phyloP scores from a whole-genome alignment of 2,113 vertebrate species.

The Nothobranchius kuhntae region DNA sequence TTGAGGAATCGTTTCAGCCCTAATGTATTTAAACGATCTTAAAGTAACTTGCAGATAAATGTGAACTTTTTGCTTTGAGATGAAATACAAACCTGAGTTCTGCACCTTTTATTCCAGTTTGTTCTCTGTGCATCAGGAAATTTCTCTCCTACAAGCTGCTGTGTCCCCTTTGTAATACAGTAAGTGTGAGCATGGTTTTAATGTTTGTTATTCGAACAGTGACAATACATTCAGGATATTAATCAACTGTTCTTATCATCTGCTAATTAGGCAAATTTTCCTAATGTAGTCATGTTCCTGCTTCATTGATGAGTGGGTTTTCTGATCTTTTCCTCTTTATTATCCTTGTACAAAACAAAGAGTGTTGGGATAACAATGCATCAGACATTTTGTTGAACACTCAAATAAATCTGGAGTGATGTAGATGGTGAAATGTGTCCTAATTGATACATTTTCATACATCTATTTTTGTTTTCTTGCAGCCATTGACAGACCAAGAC shows the following conservation, averaged over 20 bases:
- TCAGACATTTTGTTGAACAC: background rate
- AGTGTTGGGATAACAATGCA: background rate
- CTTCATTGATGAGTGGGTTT: background rate
- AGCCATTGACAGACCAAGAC: conserved; percentile 88
- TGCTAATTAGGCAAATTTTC: background rate
- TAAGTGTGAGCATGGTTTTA: conserved; percentile 74
- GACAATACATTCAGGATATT: background rate
- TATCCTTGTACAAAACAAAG: background rate
- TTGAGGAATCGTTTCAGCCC: too few relatives aligned
- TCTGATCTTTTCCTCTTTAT: background rate
- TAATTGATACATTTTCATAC: background rate
- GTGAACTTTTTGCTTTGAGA: background rate
- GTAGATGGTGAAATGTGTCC: background rate
- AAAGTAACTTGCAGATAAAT: background rate
- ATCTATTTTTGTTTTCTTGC: conserved; percentile 10
- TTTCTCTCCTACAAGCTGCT: conserved; percentile 91
- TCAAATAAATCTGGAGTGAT: background rate
- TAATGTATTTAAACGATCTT: background rate
- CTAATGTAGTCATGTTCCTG: background rate
- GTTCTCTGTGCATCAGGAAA: conserved; percentile 95
- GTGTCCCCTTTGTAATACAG: conserved; percentile 91
- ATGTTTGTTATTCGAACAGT: background rate
- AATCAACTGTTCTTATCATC: background rate
- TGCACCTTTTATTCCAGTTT: conserved; percentile 82
- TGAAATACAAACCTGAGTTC: conserved; percentile 12